phyloP scores from a whole-genome alignment of 1,140 invertebrate genomes.

The Atta cephalotes region DNA sequence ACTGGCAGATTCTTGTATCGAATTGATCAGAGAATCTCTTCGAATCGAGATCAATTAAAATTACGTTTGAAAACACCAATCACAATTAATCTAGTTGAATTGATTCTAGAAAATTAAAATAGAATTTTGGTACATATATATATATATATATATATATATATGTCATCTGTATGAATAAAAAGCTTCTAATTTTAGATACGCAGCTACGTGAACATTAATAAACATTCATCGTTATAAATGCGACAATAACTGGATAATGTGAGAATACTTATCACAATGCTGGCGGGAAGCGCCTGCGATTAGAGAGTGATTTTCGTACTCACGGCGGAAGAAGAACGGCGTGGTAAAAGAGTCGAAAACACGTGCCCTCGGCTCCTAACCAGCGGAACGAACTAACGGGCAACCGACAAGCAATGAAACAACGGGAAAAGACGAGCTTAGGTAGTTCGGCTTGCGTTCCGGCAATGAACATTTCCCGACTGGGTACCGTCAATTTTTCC shows the following conservation, averaged over 20 bases:
- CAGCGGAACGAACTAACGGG: constrained; percentile 53
- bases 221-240: not conserved
- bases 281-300: constrained; percentile 7
- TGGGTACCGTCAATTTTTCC: not conserved
- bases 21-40: not conserved
- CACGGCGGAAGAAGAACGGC: constrained; percentile 8
- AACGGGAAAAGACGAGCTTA: constrained; percentile 42
- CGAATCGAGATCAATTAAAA: not conserved
- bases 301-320: constrained; percentile 26
- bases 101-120: too few species aligned
- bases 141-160: too few species aligned
- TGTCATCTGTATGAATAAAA: not conserved
- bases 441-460: not conserved
- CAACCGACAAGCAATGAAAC: constrained; percentile 1
- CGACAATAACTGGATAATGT: not conserved
- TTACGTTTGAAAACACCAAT: not conserved
- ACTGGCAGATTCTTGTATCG: not conserved
- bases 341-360: constrained; percentile 27
- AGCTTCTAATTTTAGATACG: constrained; percentile 1
- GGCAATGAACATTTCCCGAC: not conserved
- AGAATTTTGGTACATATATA: too few species aligned
- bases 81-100: too few species aligned
- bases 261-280: not conserved
- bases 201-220: not conserved
- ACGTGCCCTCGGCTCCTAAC: constrained; percentile 8